Evolutionary conservation across 2,888 invertebrate species (phyloP).

Genomic region (Polietes domitor): DNA sequence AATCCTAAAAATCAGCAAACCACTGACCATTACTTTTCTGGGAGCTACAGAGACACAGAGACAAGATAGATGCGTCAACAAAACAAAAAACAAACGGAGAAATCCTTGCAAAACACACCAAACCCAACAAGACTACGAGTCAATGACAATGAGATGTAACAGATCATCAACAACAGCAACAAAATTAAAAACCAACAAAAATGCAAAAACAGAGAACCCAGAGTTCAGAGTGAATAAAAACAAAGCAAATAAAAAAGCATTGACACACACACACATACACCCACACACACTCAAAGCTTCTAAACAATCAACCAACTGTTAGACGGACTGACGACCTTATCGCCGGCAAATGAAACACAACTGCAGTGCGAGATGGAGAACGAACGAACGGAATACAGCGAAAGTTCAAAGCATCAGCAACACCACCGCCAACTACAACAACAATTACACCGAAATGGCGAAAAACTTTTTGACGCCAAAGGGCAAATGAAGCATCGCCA

Average conservation of each 20-base stretch:
- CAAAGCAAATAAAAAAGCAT: conserved; percentile 27
- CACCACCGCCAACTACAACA: conserved; percentile 8
- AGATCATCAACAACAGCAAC: conserved; percentile 53
- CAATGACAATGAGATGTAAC: conserved; percentile 54
- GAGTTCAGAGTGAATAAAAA: conserved; percentile 44
- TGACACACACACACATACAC: background rate
- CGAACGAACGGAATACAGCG: conserved; percentile 43
- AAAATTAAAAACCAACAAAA: conserved; percentile 41
- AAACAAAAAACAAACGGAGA: too few species aligned
- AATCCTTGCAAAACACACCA: too few species aligned
- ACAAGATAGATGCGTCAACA: too few species aligned
- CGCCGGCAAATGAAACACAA: conserved; percentile 51
- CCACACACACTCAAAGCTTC: conserved; percentile 9
- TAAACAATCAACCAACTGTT: conserved; percentile 58
- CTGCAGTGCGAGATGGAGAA: conserved; percentile 14
- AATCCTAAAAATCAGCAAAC: too few species aligned
- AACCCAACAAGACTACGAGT: background rate
- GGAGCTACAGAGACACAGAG: too few species aligned
- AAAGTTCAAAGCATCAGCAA: conserved; percentile 34
- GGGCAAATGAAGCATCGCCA: conserved; percentile 66
- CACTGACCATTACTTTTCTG: too few species aligned
- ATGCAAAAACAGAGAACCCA: conserved; percentile 11
- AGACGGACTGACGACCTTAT: conserved; percentile 47
- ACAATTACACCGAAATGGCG: conserved; percentile 61
- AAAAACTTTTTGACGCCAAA: conserved; percentile 72